Evolutionary conservation across 2,113 vertebrate species (phyloP).

Genomic region (Gymnobelideus leadbeateri): DNA sequence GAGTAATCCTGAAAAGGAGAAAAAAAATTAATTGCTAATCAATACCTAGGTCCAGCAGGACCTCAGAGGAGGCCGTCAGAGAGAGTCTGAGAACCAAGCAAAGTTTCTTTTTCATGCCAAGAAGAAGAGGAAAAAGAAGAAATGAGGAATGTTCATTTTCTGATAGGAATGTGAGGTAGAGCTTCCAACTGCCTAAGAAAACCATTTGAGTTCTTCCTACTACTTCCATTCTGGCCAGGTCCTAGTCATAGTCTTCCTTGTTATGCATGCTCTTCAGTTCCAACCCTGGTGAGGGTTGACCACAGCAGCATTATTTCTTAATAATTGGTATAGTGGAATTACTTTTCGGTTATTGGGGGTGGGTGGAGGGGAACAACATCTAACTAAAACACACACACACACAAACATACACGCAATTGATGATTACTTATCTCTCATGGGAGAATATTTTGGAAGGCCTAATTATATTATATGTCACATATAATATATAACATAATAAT

Average conservation of each 20-base stretch:
- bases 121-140: neutral
- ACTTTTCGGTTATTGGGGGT: constrained; percentile 2
- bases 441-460: constrained; percentile 44
- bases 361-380: neutral
- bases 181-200: neutral
- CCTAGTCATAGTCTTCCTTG: neutral
- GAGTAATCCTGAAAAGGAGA: no score
- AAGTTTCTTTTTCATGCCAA: neutral
- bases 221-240: neutral
- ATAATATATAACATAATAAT: no score
- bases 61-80: neutral
- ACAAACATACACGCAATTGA: no score
- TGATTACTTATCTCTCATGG: constrained; percentile 1
- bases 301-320: neutral
- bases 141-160: neutral
- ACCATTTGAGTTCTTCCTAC: neutral
- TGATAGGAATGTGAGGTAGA: neutral
- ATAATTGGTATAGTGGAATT: constrained; percentile 20
- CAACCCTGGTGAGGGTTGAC: neutral
- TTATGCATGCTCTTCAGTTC: neutral
- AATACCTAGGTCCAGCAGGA: neutral
- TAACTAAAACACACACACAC: neutral
- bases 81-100: neutral
- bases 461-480: neutral
- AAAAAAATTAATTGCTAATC: no score